Evolutionary conservation across 1,140 invertebrate genomes (phyloP), one percentile per base, ranked within the genome.

Genomic region (Drosophila parabipectinata): DNA sequence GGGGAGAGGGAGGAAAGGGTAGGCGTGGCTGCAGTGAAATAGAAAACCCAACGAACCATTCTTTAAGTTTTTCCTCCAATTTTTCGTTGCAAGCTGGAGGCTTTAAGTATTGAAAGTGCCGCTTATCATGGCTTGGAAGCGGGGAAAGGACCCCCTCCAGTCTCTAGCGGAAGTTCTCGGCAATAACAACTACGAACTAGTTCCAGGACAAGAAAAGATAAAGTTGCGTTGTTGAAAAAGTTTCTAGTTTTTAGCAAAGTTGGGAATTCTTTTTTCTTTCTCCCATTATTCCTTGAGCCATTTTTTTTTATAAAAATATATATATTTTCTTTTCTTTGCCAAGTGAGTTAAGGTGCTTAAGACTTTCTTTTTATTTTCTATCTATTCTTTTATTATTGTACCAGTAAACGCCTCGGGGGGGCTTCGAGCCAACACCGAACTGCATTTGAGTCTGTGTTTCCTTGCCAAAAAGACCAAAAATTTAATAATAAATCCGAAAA

Each of bases 341-440:
- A 77, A 74, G 58, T 72, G 72, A 79, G 82, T 77, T 81, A 77
- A 81, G 78, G 78, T 81, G 72, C 73, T 87, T 78, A 69, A 72
- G 74, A 76, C 63, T 79, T 68, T 44, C 76, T 84, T 85, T 76
- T 79, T 18, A 18, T 80, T 57, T 55, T 58, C 12, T 21, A 39
- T 45, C 48, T 66, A 50, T 56, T 58, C 48, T 51, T 37, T 52
- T 59, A 21, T 80, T 74, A 59, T 62, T 78, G 78, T 76, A 48
- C 52, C 59, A 75, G 45, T 83, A 69, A 79, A 45, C 60, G 69
- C 51, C 54, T 18, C 55, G 30, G 41, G 66, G 44, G 44, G 18
- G 7, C 8, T 15, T 10, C 4, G 44, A n/a, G 37, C 34, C n/a
- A 67, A 54, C 18, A 3, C 21, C 21, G 21, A 21, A 3, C 34